Conservation (phyloP, 2,888 invertebrate genomes). For the Philhelius pedissequus region DNA sequence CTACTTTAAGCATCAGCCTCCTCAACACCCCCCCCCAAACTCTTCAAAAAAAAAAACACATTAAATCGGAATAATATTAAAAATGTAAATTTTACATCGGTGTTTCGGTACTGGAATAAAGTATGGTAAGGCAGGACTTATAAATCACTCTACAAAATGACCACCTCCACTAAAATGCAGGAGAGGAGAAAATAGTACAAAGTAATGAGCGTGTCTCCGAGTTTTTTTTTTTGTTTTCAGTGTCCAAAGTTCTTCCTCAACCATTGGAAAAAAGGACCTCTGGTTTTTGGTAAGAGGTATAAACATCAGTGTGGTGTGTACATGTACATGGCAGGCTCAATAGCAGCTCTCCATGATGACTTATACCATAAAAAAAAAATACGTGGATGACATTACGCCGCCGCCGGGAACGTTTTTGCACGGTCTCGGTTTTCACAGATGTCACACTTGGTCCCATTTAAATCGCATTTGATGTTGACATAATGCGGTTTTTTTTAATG, state of each 20-base stretch:
- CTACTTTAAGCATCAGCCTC: not conserved
- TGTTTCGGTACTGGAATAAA: conserved; percentile 19
- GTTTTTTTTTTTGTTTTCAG: conserved; percentile 17
- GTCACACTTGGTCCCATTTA: conserved; percentile 68
- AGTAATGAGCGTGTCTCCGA: conserved; percentile 54
- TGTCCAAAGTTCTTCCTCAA: not conserved
- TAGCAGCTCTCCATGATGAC: conserved; percentile 13
- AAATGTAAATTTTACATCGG: conserved; percentile 63
- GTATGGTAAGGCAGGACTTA: conserved; percentile 37
- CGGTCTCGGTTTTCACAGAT: conserved; percentile 57
- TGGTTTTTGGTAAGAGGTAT: conserved; percentile 2
- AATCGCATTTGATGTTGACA: conserved; percentile 68
- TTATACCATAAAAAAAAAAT: conserved; percentile 28
- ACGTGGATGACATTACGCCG: conserved; percentile 58
- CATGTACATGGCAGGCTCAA: conserved; percentile 33
- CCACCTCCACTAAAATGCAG: conserved; percentile 7
- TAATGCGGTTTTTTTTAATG: conserved; percentile 68
- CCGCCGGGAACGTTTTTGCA: conserved; percentile 46
- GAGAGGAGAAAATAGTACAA: conserved; percentile 49
- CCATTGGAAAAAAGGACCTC: conserved; percentile 61
- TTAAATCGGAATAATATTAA: conserved; percentile 51
- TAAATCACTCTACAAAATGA: conserved; percentile 62
- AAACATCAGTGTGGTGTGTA: not conserved
- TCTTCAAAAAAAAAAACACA: not conserved
- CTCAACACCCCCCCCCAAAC: too few relatives aligned